These are phyloP conservation scores for Rhineura floridana DNA, from an alignment of 2,113 vertebrate genomes.

Conservation along the genomic window DNA sequence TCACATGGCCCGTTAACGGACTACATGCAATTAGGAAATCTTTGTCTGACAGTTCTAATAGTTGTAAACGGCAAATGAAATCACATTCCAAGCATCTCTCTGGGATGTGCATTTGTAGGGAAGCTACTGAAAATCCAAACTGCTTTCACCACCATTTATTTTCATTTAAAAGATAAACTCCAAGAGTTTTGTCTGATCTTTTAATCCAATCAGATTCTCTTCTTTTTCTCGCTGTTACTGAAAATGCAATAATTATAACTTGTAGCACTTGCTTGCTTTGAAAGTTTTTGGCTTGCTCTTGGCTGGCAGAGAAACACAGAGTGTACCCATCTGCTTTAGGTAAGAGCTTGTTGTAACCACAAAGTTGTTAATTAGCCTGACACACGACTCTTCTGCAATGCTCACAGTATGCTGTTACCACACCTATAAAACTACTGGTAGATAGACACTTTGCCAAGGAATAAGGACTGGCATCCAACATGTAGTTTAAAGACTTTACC, in stretches of 20 bases:
- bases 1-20: too few relatives aligned
- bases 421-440: slow-evolving; percentile 47
- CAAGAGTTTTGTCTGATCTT: slow-evolving; percentile 62
- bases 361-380: slow-evolving; percentile 71
- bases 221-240: slow-evolving; percentile 54
- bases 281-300: slow-evolving; percentile 61
- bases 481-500: slow-evolving; percentile 46
- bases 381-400: slow-evolving; percentile 68
- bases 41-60: neutral
- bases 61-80: neutral
- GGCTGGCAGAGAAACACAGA: slow-evolving; percentile 72
- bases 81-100: slow-evolving; percentile 12
- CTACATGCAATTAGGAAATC: too few relatives aligned
- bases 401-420: slow-evolving; percentile 52
- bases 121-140: slow-evolving; percentile 21
- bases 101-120: slow-evolving; percentile 15
- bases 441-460: slow-evolving; percentile 47
- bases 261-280: slow-evolving; percentile 73
- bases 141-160: slow-evolving; percentile 28
- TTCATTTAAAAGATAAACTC: slow-evolving; percentile 36
- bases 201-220: slow-evolving; percentile 64
- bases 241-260: slow-evolving; percentile 65
- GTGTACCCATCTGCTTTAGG: slow-evolving; percentile 67
- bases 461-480: slow-evolving; percentile 46
- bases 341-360: slow-evolving; percentile 66